Evolutionary conservation across 2,113 vertebrate genomes (phyloP), one percentile per base, ranked within the genome.

Genomic region (Indicator indicator): DNA sequence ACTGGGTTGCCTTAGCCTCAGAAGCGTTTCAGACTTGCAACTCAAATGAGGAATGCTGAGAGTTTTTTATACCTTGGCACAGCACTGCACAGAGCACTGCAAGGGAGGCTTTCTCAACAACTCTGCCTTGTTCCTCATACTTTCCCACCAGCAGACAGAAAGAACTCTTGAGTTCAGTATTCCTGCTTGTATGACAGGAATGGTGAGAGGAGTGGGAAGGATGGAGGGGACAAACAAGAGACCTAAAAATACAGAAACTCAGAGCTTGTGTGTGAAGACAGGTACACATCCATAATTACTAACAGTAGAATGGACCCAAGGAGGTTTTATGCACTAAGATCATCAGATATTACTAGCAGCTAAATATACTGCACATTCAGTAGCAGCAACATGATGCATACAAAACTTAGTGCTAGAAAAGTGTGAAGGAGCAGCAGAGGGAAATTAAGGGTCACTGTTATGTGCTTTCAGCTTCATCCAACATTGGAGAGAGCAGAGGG

Each of bases 331-430:
- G 20, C 12, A 46, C 36, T 2, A 12, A 80, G 24, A 52, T 50
- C 33, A 72, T 48, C 44, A 58, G 56, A 38, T 71, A 30, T 30
- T 36, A 14, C 42, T 52, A 36, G 59, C 13, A 69, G 21, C 8
- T 12, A 40, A 28, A 64, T 13, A 27, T 17, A 42, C 30, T 15
- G 23, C 44, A 11, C 3, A 14, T 40, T 60, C 52, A 62, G 44
- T n/a, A 38, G 44, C 11, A 59, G 5, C 23, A 50, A 21, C 18
- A 4, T 44, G 23, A 70, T 48, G 23, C 24, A 24, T 0, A 0
- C 20, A 16, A 62, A 50, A 4, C 15, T 86, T 71, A 10, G 3
- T 30, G n/a, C 19, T 48, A 17, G 44, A 11, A 12, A 63, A 76
- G 30, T 17, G 26, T 15, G 44, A 65, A 20, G 40, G 50, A 58